Evolutionary conservation across 2,113 vertebrate species (phyloP).

Genomic region (Ophthalmolycus amberensis): DNA sequence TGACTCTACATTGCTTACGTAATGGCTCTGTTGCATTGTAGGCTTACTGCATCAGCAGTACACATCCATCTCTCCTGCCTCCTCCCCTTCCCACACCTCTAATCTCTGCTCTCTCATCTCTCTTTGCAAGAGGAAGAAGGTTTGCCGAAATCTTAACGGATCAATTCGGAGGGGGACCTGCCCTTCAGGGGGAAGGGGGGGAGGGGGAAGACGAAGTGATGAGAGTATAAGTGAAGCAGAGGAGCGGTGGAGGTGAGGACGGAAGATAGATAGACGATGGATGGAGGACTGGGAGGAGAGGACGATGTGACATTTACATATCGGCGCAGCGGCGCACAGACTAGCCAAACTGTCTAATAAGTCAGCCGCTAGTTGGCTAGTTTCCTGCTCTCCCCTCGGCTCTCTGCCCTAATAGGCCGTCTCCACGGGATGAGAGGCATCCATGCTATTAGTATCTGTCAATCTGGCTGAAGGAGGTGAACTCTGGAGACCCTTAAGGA

Average conservation of each 20-base stretch:
- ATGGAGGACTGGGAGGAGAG: constrained; percentile 61
- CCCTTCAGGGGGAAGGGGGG: constrained; percentile 84
- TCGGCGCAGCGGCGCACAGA: constrained; percentile 87
- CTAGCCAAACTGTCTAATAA: constrained; percentile 90
- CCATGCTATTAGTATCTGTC: constrained; percentile 94
- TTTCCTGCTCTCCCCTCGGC: constrained; percentile 91
- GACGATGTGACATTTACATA: constrained; percentile 92
- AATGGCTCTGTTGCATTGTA: constrained; percentile 37
- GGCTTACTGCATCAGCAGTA: constrained; percentile 54
- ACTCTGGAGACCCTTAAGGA: constrained; percentile 72
- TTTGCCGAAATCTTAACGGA: constrained; percentile 91
- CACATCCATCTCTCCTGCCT: constrained; percentile 68
- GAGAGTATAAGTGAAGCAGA: constrained; percentile 26
- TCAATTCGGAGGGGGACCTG: constrained; percentile 94
- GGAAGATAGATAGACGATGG: constrained; percentile 42
- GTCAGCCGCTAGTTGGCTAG: constrained; percentile 92
- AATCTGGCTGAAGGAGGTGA: constrained; percentile 86
- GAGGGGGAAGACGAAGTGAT: constrained; percentile 24
- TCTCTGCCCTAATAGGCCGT: constrained; percentile 92
- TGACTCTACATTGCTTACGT: constrained; percentile 50
- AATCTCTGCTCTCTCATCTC: constrained; percentile 72
- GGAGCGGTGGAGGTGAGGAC: constrained; percentile 31
- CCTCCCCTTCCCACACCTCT: constrained; percentile 57
- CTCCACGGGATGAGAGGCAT: constrained; percentile 90
- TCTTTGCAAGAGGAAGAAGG: constrained; percentile 82